A percentile compares a stretch with the other conserved stretches of the same genome.
Evolutionary conservation across 2,113 vertebrate genomes (phyloP).

Genomic region (Nannospalax galili): DNA sequence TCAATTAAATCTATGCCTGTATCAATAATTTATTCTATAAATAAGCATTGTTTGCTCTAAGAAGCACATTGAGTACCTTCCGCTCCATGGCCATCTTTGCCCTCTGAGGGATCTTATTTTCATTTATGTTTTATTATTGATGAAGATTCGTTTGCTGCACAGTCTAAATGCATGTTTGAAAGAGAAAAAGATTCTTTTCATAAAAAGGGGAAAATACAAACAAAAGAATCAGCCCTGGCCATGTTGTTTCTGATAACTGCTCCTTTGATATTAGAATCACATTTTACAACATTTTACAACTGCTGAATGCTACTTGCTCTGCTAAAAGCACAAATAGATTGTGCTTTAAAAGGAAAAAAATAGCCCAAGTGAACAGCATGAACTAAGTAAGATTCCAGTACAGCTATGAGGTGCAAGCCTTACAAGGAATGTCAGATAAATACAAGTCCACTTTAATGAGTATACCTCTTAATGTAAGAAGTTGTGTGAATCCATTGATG

Average conservation of each 20-base stretch:
- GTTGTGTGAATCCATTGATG: neutral
- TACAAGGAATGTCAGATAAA: accelerated
- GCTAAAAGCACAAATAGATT: neutral
- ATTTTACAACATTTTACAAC: neutral
- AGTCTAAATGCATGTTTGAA: neutral
- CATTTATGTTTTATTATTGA: neutral
- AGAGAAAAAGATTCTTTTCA: neutral
- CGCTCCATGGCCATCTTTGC: neutral
- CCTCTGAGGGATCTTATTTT: neutral
- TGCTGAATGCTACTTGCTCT: neutral
- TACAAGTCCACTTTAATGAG: neutral
- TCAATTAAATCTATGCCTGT: neutral
- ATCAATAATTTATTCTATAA: neutral
- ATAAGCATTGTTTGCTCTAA: neutral
- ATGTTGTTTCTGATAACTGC: neutral
- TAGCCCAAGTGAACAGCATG: accelerated
- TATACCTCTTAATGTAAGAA: neutral
- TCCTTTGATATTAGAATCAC: neutral
- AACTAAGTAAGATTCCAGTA: neutral
- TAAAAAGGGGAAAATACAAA: neutral
- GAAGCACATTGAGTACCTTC: neutral
- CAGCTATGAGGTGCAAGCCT: neutral
- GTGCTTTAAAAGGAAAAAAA: neutral
- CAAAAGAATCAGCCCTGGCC: neutral
- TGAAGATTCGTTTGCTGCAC: neutral